Conservation (phyloP, 2,797 vertebrate genomes). For the Lates japonicus region DNA sequence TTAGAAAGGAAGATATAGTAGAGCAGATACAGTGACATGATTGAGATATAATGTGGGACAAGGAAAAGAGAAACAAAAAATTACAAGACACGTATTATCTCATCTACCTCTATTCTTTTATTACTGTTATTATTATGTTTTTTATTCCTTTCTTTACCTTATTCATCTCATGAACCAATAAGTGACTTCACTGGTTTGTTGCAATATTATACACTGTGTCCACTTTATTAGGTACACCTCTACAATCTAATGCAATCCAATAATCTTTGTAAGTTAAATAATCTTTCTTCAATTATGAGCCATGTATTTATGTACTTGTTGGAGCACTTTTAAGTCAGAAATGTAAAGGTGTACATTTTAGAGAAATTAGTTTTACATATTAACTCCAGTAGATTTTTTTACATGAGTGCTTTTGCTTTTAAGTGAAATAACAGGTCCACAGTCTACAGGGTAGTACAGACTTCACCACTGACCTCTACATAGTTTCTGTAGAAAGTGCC, state of each 20-base stretch:
- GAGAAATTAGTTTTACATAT: not conserved
- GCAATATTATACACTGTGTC: too few relatives aligned
- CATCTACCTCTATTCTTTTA: not conserved
- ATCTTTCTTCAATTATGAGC: not conserved
- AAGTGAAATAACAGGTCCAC: not conserved
- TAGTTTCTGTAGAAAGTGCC: conserved; percentile 89
- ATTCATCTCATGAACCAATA: too few relatives aligned
- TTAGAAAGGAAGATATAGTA: not conserved
- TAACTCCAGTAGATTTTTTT: not conserved
- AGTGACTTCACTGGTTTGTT: too few relatives aligned
- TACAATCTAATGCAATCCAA: too few relatives aligned
- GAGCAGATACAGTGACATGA: not conserved
- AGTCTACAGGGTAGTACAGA: not conserved
- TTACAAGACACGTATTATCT: not conserved
- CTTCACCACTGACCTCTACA: conserved; percentile 87
- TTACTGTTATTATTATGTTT: too few relatives aligned
- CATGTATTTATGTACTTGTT: not conserved
- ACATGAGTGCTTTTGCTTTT: not conserved
- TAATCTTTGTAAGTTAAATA: too few relatives aligned
- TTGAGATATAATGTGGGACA: not conserved
- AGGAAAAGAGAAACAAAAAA: not conserved
- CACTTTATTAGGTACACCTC: too few relatives aligned
- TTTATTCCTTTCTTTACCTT: too few relatives aligned
- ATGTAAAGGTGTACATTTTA: not conserved
- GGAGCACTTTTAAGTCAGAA: not conserved